phyloP scores from a whole-genome alignment of 1,140 invertebrate genomes.

The Pachypsylla venusta region DNA sequence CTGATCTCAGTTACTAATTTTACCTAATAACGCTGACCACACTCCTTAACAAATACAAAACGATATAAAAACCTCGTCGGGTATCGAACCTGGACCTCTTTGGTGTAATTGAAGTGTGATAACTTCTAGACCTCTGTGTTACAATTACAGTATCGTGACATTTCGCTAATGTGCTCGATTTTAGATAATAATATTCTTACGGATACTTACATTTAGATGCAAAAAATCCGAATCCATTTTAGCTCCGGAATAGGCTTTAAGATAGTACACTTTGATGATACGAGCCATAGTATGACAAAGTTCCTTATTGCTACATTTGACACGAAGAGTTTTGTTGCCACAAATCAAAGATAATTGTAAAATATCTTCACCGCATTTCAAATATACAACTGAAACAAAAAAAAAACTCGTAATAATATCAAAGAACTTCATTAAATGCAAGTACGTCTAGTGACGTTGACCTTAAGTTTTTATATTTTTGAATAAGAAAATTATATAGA shows the following conservation, averaged over 20 bases:
- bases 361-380: not conserved
- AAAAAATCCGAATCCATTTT: not conserved
- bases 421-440: not conserved
- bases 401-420: not conserved
- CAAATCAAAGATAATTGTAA: not conserved
- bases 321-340: not conserved
- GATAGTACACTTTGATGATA: not conserved
- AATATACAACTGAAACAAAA: not conserved
- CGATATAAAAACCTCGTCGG: too few relatives aligned
- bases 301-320: not conserved
- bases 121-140: too few relatives aligned
- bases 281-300: not conserved
- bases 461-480: not conserved
- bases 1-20: too few relatives aligned
- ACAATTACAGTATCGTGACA: not conserved
- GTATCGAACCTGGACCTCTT: too few relatives aligned
- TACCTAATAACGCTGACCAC: too few relatives aligned
- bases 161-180: not conserved
- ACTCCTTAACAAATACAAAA: too few relatives aligned
- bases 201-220: not conserved
- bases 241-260: not conserved
- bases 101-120: too few relatives aligned
- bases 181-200: not conserved
- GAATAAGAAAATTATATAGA: not conserved
- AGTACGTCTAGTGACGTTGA: not conserved